phyloP scores from a whole-genome alignment of 2,797 vertebrate genomes.

The Bryconaethiops microstoma region DNA sequence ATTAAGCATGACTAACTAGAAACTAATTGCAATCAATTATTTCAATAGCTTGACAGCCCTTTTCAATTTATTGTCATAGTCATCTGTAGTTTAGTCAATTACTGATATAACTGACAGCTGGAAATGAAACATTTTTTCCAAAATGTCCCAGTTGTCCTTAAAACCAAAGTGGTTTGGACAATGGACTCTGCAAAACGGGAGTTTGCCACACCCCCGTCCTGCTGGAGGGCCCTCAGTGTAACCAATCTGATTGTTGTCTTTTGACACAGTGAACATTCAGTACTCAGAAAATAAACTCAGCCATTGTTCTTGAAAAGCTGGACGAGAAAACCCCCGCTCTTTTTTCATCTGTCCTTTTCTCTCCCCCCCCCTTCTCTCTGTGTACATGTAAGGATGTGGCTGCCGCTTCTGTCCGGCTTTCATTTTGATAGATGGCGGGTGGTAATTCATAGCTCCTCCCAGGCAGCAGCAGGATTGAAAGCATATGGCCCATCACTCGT shows the following conservation, averaged over 20 bases:
- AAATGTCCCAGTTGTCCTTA: not conserved
- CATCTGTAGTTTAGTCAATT: not conserved
- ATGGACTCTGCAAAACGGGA: no score
- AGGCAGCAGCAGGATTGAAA: slow-evolving; percentile 42
- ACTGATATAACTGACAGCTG: not conserved
- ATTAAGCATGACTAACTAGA: no score
- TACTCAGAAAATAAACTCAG: not conserved
- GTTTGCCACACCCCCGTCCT: not conserved
- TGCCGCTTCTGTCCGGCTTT: slow-evolving; percentile 10
- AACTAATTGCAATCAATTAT: no score
- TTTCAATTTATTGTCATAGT: no score
- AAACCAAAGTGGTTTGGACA: not conserved
- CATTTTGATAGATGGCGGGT: slow-evolving; percentile 15
- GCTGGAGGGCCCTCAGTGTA: not conserved
- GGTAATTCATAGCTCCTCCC: slow-evolving; percentile 26
- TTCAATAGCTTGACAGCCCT: no score
- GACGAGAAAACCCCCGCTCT: not conserved
- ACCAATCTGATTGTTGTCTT: not conserved
- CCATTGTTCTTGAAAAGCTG: not conserved
- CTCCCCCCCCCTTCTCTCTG: not conserved
- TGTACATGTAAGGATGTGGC: slow-evolving; percentile 18
- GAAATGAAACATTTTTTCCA: not conserved
- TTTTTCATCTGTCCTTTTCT: not conserved
- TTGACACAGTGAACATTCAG: not conserved
- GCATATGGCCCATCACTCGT: slow-evolving; percentile 24